Percentiles rank a stretch among this genome's conserved stretches.
Conservation (phyloP, 2,797 vertebrate species). For the Apodemus agrarius region DNA sequence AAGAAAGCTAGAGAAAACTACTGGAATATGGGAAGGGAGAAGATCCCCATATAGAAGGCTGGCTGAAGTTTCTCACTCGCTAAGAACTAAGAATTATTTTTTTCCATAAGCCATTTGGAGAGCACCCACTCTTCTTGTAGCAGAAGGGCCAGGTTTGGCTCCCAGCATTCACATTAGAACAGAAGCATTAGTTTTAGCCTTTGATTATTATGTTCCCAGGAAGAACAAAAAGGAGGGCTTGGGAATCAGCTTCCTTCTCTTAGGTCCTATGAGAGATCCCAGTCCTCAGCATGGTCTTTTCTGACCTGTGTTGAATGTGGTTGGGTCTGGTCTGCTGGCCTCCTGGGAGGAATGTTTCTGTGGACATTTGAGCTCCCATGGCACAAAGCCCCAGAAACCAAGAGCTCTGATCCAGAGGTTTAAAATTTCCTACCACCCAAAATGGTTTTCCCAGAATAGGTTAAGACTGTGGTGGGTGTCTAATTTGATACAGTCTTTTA, state of each 20-base stretch:
- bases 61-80: neutral
- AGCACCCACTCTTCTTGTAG: neutral
- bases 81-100: neutral
- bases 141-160: neutral
- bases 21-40: neutral
- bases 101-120: neutral
- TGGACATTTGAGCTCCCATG: neutral
- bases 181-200: neutral
- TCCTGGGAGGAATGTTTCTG: neutral
- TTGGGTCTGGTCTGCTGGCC: neutral
- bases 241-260: neutral
- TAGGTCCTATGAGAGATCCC: neutral
- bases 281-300: neutral
- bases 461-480: conserved; percentile 22
- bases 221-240: neutral
- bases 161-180: neutral
- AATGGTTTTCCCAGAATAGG: conserved; percentile 62
- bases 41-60: neutral
- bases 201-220: neutral
- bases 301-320: neutral
- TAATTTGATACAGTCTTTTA: conserved; percentile 59
- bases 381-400: neutral
- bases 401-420: conserved; percentile 33
- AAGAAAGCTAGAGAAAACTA: neutral
- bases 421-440: conserved; percentile 41